These are phyloP conservation scores for Emydura subglobosa DNA, from an alignment of 2,113 vertebrate genomes.

Conservation along the genomic window DNA sequence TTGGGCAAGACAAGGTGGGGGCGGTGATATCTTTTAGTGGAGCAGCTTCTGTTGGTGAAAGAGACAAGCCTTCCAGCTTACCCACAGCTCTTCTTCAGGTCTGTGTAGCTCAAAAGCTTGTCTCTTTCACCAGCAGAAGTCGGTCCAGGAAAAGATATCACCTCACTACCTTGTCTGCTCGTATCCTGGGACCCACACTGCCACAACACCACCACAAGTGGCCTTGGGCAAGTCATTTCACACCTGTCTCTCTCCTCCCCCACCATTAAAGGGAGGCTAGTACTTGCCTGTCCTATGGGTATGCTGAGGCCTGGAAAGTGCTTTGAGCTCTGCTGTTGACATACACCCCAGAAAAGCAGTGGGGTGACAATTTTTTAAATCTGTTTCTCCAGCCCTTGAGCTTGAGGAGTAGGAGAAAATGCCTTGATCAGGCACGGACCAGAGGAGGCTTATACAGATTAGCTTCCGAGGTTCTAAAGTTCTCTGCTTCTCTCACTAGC, in stretches of 20 bases:
- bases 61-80: no score
- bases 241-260: not conserved
- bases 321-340: not conserved
- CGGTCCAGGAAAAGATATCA: no score
- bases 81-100: no score
- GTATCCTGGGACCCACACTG: not conserved
- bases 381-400: not conserved
- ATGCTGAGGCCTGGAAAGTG: not conserved
- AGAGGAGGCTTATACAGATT: not conserved
- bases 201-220: not conserved
- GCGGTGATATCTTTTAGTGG: no score
- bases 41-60: no score
- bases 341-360: not conserved
- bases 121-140: no score
- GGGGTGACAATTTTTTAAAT: not conserved
- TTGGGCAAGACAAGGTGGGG: not conserved
- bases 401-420: not conserved
- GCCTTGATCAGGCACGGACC: not conserved
- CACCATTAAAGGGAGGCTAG: not conserved
- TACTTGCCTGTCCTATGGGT: rapidly evolving
- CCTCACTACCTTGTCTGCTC: not conserved
- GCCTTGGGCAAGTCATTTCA: not conserved
- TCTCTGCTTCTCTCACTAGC: not conserved
- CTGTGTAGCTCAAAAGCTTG: no score
- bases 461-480: not conserved